Evolutionary conservation across 1,140 invertebrate genomes (phyloP), one percentile per base, ranked within the genome.

Genomic region (Camponotus floridanus): DNA sequence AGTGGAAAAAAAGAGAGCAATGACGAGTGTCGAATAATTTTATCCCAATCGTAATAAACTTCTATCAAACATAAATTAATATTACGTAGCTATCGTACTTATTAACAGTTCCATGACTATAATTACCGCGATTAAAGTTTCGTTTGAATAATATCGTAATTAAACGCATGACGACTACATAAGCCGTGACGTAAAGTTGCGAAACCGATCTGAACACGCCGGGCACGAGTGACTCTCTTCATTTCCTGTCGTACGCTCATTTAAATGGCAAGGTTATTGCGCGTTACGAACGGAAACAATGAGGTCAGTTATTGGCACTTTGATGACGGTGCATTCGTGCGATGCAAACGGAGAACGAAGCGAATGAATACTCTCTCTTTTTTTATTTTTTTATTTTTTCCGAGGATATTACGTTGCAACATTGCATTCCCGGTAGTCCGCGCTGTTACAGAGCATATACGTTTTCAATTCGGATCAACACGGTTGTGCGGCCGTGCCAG

Each of bases 231-330:
- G n/a, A 33, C 51, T 59, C 31, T 57, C 7, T 18, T 42, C 26
- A 18, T 33, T 71, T 71, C 67, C 39, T 81, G 26, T 73, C 55
- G 9, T 55, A 45, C 65, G 18, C 26, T 61, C 73, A 73, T 73
- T 81, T 81, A 73, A 33, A 71, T 51, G 36, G 51, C 78, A 71
- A 73, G 55, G 39, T 73, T 81, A 81, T 73, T 42, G 39, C 67
- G 78, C 51, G 78, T 73, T 61, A 62, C 68, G 55, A 45, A 61
- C 39, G 68, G 39, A 45, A 83, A 26, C 68, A 83, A 83, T 83
- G 68, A 83, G 79, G 68, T 83, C 79, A 83, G 79, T 83, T 83
- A 83, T 83, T 73, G 79, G 79, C 79, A 73, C 55, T 61, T 61
- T 61, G 79, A 83, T 83, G 68, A 83, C 68, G 79, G 26, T 48